Evolutionary conservation across 2,113 vertebrate genomes (phyloP).

Genomic region (Platichthys flesus): DNA sequence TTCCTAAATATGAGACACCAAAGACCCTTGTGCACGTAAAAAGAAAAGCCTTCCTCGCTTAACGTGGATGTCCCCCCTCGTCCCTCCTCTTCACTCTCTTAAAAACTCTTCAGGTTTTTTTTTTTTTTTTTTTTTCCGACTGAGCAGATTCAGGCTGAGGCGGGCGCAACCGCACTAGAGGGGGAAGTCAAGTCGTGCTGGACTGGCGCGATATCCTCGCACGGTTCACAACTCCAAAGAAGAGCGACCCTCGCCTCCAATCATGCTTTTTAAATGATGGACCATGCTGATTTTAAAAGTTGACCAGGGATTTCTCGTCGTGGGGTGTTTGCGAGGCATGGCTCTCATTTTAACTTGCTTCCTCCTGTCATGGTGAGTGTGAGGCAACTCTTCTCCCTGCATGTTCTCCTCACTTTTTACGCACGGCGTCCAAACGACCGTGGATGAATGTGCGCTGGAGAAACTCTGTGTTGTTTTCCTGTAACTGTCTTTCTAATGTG

Average conservation of each 20-base stretch:
- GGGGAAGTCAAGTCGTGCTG: conserved; percentile 74
- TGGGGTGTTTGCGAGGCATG: conserved; percentile 82
- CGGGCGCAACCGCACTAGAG: conserved; percentile 76
- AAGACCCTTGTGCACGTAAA: neutral
- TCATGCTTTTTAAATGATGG: conserved; percentile 74
- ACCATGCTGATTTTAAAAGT: conserved; percentile 73
- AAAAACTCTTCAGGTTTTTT: conserved; percentile 82
- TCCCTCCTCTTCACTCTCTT: conserved; percentile 83
- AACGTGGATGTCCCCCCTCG: conserved; percentile 80
- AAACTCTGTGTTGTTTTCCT: conserved; percentile 14
- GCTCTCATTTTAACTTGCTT: conserved; percentile 85
- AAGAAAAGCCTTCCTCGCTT: conserved; percentile 84
- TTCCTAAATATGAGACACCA: conserved; percentile 34
- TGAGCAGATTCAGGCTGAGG: conserved; percentile 80
- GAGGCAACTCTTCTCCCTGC: conserved; percentile 60
- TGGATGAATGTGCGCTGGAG: conserved; percentile 24
- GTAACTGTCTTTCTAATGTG: neutral
- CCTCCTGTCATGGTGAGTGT: conserved; percentile 86
- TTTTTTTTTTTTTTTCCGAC: conserved; percentile 49
- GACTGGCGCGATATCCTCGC: conserved; percentile 76
- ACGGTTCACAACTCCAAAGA: conserved; percentile 64
- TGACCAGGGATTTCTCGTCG: conserved; percentile 79
- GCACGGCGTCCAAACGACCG: conserved; percentile 44
- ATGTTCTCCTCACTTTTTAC: conserved; percentile 70
- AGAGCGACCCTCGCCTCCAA: conserved; percentile 38